Percentiles rank a stretch among this genome's conserved stretches.
Evolutionary conservation across 1,140 invertebrate genomes (phyloP).

Genomic region (Lepidurus apus): DNA sequence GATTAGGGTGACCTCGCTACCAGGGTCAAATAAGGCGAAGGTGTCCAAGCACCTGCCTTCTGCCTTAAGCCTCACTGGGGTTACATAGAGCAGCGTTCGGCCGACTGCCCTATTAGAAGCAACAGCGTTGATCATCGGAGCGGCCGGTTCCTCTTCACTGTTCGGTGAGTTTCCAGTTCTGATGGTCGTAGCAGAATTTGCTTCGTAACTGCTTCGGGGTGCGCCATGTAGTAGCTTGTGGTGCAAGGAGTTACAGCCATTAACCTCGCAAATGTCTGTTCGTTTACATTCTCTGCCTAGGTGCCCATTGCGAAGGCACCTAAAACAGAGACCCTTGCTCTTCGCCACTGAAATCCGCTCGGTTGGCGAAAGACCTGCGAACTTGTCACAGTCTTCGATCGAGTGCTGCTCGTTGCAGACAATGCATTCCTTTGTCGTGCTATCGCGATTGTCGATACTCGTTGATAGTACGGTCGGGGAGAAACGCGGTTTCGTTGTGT

Average conservation of each 20-base stretch:
- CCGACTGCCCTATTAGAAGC: not conserved
- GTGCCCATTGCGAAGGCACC: not conserved
- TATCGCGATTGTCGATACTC: not conserved
- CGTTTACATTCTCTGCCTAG: not conserved
- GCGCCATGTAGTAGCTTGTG: not conserved
- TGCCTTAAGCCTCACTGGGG: not conserved
- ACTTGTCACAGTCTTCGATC: not conserved
- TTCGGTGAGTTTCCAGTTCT: not conserved
- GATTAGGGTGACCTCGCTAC: conserved; percentile 27
- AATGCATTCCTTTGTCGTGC: not conserved
- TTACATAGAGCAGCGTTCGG: conserved; percentile 3
- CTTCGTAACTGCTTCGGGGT: not conserved
- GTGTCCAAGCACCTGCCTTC: conserved; percentile 2
- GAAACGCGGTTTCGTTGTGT: not conserved
- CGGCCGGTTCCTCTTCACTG: not conserved
- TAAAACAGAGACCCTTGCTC: not conserved
- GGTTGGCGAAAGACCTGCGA: not conserved
- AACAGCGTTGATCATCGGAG: not conserved
- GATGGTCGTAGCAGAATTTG: not conserved
- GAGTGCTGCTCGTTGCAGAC: not conserved
- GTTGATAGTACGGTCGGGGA: not conserved
- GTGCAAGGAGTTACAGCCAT: not conserved
- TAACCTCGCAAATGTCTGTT: not conserved
- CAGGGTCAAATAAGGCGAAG: conserved; percentile 27
- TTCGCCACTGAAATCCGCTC: not conserved